Percentiles rank a stretch among this genome's conserved stretches.
These are phyloP conservation scores for Ictalurus punctatus DNA, from an alignment of 2,113 vertebrate species.

Conservation along the genomic window DNA sequence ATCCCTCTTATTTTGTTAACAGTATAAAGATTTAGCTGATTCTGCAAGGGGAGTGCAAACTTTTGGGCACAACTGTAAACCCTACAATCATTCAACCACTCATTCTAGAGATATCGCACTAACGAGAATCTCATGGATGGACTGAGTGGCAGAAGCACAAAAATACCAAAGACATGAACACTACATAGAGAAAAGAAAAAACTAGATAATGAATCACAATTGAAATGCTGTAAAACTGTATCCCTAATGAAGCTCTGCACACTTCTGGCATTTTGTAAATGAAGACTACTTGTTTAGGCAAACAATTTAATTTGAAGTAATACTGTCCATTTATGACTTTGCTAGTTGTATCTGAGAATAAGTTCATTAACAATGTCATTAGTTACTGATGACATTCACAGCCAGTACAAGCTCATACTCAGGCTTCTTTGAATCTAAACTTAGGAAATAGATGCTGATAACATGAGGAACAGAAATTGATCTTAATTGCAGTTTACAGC, in stretches of 20 bases:
- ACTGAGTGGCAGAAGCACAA: neutral
- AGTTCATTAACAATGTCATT: conserved; percentile 19
- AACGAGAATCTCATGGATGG: neutral
- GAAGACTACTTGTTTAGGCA: neutral
- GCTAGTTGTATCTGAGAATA: neutral
- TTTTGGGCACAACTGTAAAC: neutral
- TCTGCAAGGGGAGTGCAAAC: too few relatives aligned
- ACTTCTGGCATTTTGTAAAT: neutral
- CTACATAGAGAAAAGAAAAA: neutral
- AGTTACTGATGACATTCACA: conserved; percentile 1
- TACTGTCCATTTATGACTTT: conserved; percentile 1
- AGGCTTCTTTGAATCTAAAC: conserved; percentile 15
- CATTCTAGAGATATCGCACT: neutral
- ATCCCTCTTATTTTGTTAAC: too few relatives aligned
- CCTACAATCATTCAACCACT: neutral
- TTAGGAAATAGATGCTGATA: conserved; percentile 38
- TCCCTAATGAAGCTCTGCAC: neutral
- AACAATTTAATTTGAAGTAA: neutral
- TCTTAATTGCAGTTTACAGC: conserved; percentile 33
- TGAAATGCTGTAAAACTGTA: neutral
- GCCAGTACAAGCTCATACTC: neutral
- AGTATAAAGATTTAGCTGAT: too few relatives aligned
- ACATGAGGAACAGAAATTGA: conserved; percentile 11
- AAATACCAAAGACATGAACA: neutral
- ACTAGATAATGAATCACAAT: neutral